Percentiles rank a stretch among this genome's conserved stretches.
Conservation (phyloP, 2,888 invertebrate species). For the Spisula subtruncata region DNA sequence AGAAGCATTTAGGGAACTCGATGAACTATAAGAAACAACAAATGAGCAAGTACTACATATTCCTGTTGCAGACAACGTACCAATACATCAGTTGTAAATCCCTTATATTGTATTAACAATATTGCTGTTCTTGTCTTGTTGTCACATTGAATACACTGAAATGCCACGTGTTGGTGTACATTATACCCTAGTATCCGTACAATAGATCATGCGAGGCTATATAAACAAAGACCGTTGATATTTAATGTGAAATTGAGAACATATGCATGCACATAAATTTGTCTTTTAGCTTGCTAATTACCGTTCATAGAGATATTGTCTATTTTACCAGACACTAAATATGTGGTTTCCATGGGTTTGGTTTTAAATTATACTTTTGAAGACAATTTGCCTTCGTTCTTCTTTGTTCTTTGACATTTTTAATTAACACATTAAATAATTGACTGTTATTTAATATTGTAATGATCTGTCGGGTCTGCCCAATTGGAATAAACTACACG, state of each 20-base stretch:
- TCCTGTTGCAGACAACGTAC: too few relatives aligned
- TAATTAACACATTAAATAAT: background rate
- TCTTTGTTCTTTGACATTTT: background rate
- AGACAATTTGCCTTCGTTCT: background rate
- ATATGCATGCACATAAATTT: slow-evolving; percentile 11
- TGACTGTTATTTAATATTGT: background rate
- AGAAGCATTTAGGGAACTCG: too few relatives aligned
- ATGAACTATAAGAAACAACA: too few relatives aligned
- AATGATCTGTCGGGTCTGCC: background rate
- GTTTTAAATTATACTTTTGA: background rate
- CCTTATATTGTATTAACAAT: too few relatives aligned
- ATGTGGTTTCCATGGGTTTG: background rate
- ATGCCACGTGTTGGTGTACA: too few relatives aligned
- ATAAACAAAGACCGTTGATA: background rate
- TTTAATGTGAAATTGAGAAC: background rate
- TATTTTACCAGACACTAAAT: background rate
- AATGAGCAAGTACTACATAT: too few relatives aligned
- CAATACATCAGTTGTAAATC: too few relatives aligned
- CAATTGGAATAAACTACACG: background rate
- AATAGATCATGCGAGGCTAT: too few relatives aligned
- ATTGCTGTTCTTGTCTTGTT: too few relatives aligned
- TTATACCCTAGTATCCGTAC: too few relatives aligned
- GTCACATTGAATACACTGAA: too few relatives aligned
- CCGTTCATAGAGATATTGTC: background rate
- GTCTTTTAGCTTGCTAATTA: background rate